Evolutionary conservation across 2,113 vertebrate genomes (phyloP).

Genomic region (human): GRCh38 chr13:54143501-54144000

Average conservation of each 20-base stretch:
- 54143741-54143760: conserved; percentile 6
- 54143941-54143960: background rate
- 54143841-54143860: background rate
- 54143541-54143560: background rate
- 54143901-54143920: background rate
- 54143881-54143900: background rate
- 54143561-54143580: background rate
- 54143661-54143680: background rate
- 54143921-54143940: background rate
- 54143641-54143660: background rate
- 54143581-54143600: background rate
- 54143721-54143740: background rate
- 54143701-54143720: background rate
- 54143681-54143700: background rate
- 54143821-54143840: background rate
- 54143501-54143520: background rate
- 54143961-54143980: background rate
- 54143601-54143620: background rate
- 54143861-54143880: background rate
- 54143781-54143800: background rate
- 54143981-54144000: background rate
- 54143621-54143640: background rate
- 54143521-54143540: background rate
- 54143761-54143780: background rate
- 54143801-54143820: background rate